Conservation (phyloP, 2,113 vertebrate genomes). For the Octodon degus region DNA sequence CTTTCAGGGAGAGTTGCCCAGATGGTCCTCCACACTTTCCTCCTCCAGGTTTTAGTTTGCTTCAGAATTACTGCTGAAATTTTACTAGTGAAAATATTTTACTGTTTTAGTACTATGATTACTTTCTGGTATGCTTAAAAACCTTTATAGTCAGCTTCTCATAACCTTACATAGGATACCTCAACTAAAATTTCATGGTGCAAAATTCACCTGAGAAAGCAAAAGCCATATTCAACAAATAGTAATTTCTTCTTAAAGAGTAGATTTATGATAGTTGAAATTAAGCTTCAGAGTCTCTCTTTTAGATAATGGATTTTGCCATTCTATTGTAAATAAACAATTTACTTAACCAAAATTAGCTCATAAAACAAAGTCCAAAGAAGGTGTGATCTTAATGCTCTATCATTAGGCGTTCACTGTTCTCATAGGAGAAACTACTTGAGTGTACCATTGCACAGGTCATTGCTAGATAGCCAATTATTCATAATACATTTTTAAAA, state of each 20-base stretch:
- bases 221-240: slow-evolving; percentile 41
- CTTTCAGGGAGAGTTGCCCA: no score
- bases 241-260: slow-evolving; percentile 35
- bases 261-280: slow-evolving; percentile 36
- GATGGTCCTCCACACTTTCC: neutral
- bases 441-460: neutral
- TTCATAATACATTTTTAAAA: slow-evolving; percentile 16
- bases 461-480: neutral
- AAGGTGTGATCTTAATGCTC: neutral
- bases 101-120: slow-evolving; percentile 6
- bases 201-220: slow-evolving; percentile 46
- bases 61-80: neutral
- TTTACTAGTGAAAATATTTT: neutral
- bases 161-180: neutral
- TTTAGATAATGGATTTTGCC: slow-evolving; percentile 37
- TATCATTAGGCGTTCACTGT: neutral
- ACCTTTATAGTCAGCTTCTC: slow-evolving; percentile 11
- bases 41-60: slow-evolving; percentile 46
- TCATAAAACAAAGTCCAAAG: slow-evolving; percentile 38
- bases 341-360: slow-evolving; percentile 36
- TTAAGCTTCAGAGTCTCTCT: slow-evolving; percentile 32
- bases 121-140: neutral
- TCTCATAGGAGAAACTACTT: slow-evolving; percentile 31
- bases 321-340: slow-evolving; percentile 23
- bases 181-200: neutral